These are phyloP conservation scores for Oxycera nigricornis DNA, from an alignment of 2,888 invertebrate species.

Conservation along the genomic window DNA sequence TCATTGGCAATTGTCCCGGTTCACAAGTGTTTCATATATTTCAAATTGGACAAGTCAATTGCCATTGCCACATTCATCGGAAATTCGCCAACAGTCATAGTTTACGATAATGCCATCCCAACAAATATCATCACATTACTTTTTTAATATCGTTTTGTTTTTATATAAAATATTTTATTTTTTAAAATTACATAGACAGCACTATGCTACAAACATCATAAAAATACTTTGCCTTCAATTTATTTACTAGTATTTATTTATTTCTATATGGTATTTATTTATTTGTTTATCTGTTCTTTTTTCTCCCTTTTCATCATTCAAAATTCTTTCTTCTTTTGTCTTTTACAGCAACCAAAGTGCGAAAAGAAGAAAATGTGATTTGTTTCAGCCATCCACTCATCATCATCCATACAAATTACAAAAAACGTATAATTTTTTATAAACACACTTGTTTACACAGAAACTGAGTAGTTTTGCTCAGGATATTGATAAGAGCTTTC, in stretches of 20 bases:
- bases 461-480: slow-evolving; percentile 59
- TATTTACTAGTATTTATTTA: slow-evolving; percentile 37
- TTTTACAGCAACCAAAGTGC: slow-evolving; percentile 41
- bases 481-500: slow-evolving; percentile 59
- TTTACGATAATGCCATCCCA: slow-evolving; percentile 2
- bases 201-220: slow-evolving; percentile 47
- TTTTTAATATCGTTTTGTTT: slow-evolving; percentile 38
- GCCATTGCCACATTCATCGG: neutral
- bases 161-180: slow-evolving; percentile 38
- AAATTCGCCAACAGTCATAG: neutral
- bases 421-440: slow-evolving; percentile 30
- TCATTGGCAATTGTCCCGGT: slow-evolving; percentile 19
- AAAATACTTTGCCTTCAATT: slow-evolving; percentile 44
- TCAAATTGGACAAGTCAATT: neutral
- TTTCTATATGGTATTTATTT: neutral
- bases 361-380: slow-evolving; percentile 39
- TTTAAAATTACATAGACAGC: slow-evolving; percentile 45
- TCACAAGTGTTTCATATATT: too few relatives aligned
- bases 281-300: slow-evolving; percentile 13
- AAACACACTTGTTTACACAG: slow-evolving; percentile 52
- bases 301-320: slow-evolving; percentile 29
- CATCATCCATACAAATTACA: slow-evolving; percentile 36
- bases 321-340: slow-evolving; percentile 30
- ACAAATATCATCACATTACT: slow-evolving; percentile 39
- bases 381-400: slow-evolving; percentile 43